These are phyloP conservation scores for Synergus itoensis DNA, from an alignment of 2,888 invertebrate species.

Conservation along the genomic window DNA sequence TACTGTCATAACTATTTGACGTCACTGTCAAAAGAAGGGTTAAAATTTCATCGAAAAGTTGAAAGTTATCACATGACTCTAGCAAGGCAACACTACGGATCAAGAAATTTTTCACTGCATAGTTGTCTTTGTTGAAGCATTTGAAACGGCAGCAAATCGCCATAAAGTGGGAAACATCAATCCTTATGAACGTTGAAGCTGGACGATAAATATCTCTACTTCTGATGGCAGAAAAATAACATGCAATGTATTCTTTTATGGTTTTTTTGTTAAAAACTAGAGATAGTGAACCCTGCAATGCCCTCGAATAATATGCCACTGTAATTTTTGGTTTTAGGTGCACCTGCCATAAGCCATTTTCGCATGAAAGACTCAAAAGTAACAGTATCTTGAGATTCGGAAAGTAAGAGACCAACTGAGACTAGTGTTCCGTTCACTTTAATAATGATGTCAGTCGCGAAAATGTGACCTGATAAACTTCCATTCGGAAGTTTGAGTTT, in stretches of 20 bases:
- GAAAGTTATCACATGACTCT: neutral
- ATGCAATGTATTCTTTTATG: neutral
- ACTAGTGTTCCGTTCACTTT: neutral
- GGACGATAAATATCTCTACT: neutral
- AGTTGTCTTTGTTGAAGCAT: neutral
- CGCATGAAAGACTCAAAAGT: slow-evolving; percentile 3
- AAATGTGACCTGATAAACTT: neutral
- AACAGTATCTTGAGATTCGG: neutral
- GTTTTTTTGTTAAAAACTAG: neutral
- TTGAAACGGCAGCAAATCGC: slow-evolving; percentile 1
- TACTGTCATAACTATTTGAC: neutral
- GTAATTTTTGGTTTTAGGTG: neutral
- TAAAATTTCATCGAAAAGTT: neutral
- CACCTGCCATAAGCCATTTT: slow-evolving; percentile 12
- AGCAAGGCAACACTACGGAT: neutral
- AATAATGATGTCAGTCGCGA: neutral
- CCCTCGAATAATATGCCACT: neutral
- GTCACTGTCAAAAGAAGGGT: neutral
- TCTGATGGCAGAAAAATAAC: neutral
- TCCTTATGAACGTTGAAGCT: neutral
- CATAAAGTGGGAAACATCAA: neutral
- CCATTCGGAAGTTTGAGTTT: slow-evolving; percentile 6
- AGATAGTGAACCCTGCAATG: neutral
- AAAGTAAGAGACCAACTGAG: neutral
- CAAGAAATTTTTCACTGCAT: neutral